phyloP scores from a whole-genome alignment of 2,888 invertebrate species.

The Hirudinaria manillensis region DNA sequence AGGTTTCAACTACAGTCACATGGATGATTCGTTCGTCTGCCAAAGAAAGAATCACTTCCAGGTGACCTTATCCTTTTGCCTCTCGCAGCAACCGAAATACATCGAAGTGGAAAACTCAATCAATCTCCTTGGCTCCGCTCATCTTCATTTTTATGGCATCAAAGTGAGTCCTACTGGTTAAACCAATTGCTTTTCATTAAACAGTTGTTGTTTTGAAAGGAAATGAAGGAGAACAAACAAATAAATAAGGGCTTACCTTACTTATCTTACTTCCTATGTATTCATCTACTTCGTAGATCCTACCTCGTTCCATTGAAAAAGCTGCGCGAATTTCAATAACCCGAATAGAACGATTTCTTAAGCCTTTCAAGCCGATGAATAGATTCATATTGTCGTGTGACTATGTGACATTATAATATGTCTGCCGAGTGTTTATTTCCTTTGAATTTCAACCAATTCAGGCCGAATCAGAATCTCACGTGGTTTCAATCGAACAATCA shows the following conservation, averaged over 20 bases:
- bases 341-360: background rate
- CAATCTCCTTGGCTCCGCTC: constrained; percentile 84
- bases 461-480: constrained; percentile 85
- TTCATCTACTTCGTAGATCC: too few relatives aligned
- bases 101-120: constrained; percentile 79
- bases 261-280: background rate
- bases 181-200: background rate
- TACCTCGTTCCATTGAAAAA: too few relatives aligned
- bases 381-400: too few relatives aligned
- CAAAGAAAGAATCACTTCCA: constrained; percentile 99
- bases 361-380: background rate
- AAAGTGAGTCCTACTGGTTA: constrained; percentile 59
- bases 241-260: background rate
- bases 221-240: too few relatives aligned
- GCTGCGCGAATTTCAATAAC: background rate
- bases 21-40: constrained; percentile 95
- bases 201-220: background rate
- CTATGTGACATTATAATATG: too few relatives aligned
- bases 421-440: too few relatives aligned
- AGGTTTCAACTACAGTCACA: constrained; percentile 93
- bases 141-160: constrained; percentile 90
- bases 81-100: constrained; percentile 79
- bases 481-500: constrained; percentile 90
- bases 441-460: constrained; percentile 37
- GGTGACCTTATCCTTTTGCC: constrained; percentile 76